Conservation (phyloP, 1,140 invertebrate genomes). For the Papilio glaucus region DNA sequence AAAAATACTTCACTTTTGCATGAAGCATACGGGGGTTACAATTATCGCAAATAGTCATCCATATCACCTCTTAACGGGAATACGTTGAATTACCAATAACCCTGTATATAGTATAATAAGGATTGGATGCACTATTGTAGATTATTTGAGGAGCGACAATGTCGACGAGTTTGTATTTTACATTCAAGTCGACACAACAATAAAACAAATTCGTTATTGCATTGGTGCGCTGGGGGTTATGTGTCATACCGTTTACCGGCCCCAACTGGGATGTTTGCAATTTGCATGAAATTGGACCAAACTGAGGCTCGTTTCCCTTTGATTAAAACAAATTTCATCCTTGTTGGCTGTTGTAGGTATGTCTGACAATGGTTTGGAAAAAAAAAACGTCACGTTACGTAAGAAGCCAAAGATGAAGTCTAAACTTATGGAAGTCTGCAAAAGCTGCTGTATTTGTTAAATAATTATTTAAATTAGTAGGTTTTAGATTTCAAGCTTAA, state of each 20-base stretch:
- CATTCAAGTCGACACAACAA: conserved; percentile 16
- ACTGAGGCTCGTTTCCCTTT: conserved; percentile 41
- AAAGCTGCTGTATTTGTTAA: no score
- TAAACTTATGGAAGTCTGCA: neutral
- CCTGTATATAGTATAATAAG: neutral
- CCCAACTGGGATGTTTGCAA: conserved; percentile 36
- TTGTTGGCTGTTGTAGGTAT: neutral
- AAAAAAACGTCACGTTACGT: neutral
- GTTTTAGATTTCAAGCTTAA: no score
- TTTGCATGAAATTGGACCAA: conserved; percentile 59
- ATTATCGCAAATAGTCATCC: no score
- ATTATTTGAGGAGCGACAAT: neutral
- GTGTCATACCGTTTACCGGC: neutral
- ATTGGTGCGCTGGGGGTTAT: conserved; percentile 10
- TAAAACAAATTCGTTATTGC: conserved; percentile 3
- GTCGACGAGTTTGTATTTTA: neutral
- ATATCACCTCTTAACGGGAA: no score
- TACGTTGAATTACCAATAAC: no score
- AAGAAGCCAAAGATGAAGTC: neutral
- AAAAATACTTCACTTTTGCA: no score
- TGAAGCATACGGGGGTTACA: no score
- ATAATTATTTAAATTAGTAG: no score
- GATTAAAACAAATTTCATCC: conserved; percentile 18
- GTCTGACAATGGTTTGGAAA: neutral
- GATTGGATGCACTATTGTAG: neutral